Percentiles rank a stretch among this genome's conserved stretches.
Evolutionary conservation across 2,888 invertebrate genomes (phyloP).

Genomic region (Sepiola atlantica): DNA sequence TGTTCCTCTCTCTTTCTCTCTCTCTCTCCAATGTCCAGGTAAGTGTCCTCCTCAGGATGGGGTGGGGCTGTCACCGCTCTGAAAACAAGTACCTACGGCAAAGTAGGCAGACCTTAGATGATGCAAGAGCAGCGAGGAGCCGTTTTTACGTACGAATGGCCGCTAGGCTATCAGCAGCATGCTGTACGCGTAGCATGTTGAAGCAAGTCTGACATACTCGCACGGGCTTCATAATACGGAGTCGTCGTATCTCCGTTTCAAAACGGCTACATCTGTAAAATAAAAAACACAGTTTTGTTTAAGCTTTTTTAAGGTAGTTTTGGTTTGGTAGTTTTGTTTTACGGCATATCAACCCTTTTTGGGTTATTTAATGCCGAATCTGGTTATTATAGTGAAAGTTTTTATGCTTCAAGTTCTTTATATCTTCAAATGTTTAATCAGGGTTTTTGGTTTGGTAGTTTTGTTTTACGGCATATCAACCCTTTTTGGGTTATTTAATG

Average conservation of each 20-base stretch:
- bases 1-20: background rate
- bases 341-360: too few species aligned
- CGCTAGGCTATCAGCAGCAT: conserved; percentile 52
- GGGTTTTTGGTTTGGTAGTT: too few species aligned
- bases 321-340: too few species aligned
- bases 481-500: too few species aligned
- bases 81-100: background rate
- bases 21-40: background rate
- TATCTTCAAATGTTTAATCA: too few species aligned
- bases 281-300: conserved; percentile 43
- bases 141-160: background rate
- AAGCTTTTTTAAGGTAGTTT: too few species aligned
- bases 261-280: conserved; percentile 88
- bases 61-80: background rate
- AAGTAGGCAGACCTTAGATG: background rate
- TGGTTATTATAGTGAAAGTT: too few species aligned
- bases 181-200: conserved; percentile 70
- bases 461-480: too few species aligned
- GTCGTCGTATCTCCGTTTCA: conserved; percentile 94
- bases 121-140: background rate
- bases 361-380: too few species aligned
- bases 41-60: background rate
- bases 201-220: conserved; percentile 95
- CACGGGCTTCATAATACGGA: conserved; percentile 94
- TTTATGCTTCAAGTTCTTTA: too few species aligned